Evolutionary conservation across 2,113 vertebrate species (phyloP).

Genomic region (Myotis yumanensis): DNA sequence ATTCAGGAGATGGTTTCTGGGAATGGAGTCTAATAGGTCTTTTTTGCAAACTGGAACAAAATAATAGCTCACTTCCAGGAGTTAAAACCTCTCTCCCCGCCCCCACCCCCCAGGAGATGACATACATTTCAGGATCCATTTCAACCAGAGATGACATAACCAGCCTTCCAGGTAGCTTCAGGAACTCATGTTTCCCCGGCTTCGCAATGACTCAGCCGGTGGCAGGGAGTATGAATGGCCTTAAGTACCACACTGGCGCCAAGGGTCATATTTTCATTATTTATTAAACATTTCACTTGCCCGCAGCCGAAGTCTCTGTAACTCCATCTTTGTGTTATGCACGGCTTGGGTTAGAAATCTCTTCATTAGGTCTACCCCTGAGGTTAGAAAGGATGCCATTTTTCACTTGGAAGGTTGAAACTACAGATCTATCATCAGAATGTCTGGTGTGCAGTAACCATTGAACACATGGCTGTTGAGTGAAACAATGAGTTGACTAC

Average conservation of each 20-base stretch:
- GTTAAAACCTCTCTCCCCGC: background rate
- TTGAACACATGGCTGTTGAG: background rate
- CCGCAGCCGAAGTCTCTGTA: slow-evolving; percentile 4
- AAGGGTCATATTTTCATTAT: slow-evolving; percentile 66
- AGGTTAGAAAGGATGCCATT: slow-evolving; percentile 39
- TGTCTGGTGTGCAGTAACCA: background rate
- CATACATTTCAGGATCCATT: slow-evolving; percentile 49
- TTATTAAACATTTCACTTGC: slow-evolving; percentile 63
- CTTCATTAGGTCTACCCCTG: background rate
- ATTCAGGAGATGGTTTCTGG: slow-evolving; percentile 62
- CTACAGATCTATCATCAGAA: background rate
- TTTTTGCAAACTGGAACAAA: slow-evolving; percentile 58
- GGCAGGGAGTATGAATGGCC: slow-evolving; percentile 49
- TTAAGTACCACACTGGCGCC: slow-evolving; percentile 49
- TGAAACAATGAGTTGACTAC: background rate
- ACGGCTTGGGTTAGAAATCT: background rate
- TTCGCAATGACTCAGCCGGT: slow-evolving; percentile 59
- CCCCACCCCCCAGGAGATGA: background rate
- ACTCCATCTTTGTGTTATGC: background rate
- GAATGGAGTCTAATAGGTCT: slow-evolving; percentile 49
- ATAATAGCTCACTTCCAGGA: slow-evolving; percentile 27
- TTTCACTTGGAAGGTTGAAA: background rate
- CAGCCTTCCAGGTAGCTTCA: slow-evolving; percentile 60
- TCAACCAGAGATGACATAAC: slow-evolving; percentile 60
- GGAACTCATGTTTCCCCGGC: slow-evolving; percentile 52